phyloP scores from a whole-genome alignment of 2,888 invertebrate genomes.

The Gandaritis pyraliata region DNA sequence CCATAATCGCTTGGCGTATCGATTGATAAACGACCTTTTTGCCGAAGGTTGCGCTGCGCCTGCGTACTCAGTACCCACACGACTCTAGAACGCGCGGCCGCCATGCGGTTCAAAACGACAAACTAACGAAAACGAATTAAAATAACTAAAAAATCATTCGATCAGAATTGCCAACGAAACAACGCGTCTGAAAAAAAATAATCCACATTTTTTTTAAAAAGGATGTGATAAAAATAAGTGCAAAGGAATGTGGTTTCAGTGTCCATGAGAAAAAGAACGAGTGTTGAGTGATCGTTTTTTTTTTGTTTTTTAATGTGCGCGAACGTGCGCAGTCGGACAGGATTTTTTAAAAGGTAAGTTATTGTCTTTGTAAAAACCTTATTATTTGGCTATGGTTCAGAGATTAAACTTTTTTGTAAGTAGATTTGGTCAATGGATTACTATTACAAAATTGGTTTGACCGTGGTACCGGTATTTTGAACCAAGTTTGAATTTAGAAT shows the following conservation, averaged over 20 bases:
- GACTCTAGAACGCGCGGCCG: slow-evolving; percentile 75
- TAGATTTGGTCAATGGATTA: slow-evolving; percentile 30
- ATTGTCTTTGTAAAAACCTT: slow-evolving; percentile 3
- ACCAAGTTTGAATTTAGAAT: slow-evolving; percentile 16
- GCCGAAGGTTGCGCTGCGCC: slow-evolving; percentile 46
- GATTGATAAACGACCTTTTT: slow-evolving; percentile 58
- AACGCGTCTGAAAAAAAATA: slow-evolving; percentile 43
- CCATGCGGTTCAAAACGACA: slow-evolving; percentile 58
- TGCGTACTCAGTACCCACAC: slow-evolving; percentile 58
- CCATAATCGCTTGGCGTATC: slow-evolving; percentile 41
- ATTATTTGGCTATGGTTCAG: too few species aligned
- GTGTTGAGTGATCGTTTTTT: slow-evolving; percentile 65
- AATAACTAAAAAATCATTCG: slow-evolving; percentile 63
- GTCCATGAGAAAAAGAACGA: slow-evolving; percentile 66
- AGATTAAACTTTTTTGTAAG: slow-evolving; percentile 26
- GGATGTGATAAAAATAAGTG: slow-evolving; percentile 66
- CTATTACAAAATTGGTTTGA: slow-evolving; percentile 19
- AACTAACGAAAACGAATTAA: slow-evolving; percentile 65
- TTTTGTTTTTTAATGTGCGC: slow-evolving; percentile 61
- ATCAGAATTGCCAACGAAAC: slow-evolving; percentile 47
- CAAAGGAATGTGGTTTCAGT: slow-evolving; percentile 73
- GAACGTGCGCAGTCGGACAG: slow-evolving; percentile 49
- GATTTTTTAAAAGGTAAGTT: slow-evolving; percentile 57
- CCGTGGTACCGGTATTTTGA: slow-evolving; percentile 15
- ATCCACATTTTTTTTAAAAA: slow-evolving; percentile 36